phyloP scores from a whole-genome alignment of 2,113 vertebrate genomes.

The Heterochromis multidens region DNA sequence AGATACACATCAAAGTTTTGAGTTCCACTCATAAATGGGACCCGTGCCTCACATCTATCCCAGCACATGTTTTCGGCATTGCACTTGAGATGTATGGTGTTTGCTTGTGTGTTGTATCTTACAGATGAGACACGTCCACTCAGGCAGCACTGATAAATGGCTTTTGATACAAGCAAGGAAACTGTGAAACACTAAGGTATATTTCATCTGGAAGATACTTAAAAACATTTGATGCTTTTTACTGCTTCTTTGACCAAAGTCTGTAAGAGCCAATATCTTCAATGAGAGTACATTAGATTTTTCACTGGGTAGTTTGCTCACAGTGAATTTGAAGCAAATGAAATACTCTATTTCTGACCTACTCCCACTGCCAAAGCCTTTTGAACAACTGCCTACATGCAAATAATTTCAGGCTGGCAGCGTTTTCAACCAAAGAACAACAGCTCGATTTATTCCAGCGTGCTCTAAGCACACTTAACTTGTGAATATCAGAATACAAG shows the following conservation, averaged over 20 bases:
- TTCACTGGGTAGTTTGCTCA: background rate
- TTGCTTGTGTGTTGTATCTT: constrained; percentile 16
- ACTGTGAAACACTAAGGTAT: background rate
- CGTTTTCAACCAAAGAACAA: background rate
- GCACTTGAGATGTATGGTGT: constrained; percentile 5
- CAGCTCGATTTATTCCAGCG: background rate
- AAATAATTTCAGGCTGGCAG: background rate
- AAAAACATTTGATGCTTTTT: background rate
- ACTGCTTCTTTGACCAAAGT: background rate
- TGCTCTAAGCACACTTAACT: background rate
- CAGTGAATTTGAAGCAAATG: background rate
- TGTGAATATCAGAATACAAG: background rate
- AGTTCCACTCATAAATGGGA: background rate
- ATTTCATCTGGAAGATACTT: constrained; percentile 4
- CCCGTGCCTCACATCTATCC: background rate
- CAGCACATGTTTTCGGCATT: background rate
- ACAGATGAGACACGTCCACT: constrained; percentile 20
- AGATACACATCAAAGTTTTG: constrained; percentile 17
- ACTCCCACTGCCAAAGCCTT: background rate
- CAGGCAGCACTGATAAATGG: constrained; percentile 26
- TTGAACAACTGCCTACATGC: background rate
- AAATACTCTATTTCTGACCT: background rate
- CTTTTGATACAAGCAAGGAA: background rate
- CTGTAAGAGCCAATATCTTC: background rate
- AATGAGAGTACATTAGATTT: background rate